Conservation (phyloP, 1,140 invertebrate genomes). For the Zaprionus capensis region DNA sequence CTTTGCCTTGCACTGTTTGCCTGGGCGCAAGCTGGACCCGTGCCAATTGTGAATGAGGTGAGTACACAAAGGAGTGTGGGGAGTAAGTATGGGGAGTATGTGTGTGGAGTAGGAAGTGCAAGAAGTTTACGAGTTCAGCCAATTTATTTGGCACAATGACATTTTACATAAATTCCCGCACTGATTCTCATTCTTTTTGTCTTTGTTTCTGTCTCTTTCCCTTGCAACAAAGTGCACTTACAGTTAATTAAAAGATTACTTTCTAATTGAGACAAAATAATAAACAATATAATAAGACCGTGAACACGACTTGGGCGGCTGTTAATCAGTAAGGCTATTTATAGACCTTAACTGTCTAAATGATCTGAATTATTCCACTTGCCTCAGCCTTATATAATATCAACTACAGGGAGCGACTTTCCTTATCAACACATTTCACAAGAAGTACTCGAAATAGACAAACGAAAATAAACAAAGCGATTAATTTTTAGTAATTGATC, state of each 20-base stretch:
- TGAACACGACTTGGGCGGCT: slow-evolving; percentile 49
- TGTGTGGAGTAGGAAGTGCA: slow-evolving; percentile 32
- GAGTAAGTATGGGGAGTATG: slow-evolving; percentile 2
- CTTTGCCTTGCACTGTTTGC: slow-evolving; percentile 67
- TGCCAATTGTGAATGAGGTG: slow-evolving; percentile 84
- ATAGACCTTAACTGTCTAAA: slow-evolving; percentile 43
- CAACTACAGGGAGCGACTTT: slow-evolving; percentile 6
- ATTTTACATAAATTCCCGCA: slow-evolving; percentile 9
- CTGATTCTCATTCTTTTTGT: not conserved
- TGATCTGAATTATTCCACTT: slow-evolving; percentile 50
- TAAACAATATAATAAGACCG: slow-evolving; percentile 8
- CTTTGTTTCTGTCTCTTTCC: not conserved
- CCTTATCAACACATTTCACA: slow-evolving; percentile 37
- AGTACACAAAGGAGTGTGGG: slow-evolving; percentile 33
- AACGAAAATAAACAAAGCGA: slow-evolving; percentile 64
- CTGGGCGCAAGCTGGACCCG: slow-evolving; percentile 75
- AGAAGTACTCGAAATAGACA: slow-evolving; percentile 42
- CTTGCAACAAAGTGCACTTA: slow-evolving; percentile 23
- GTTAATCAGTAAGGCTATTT: slow-evolving; percentile 52
- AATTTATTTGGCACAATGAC: slow-evolving; percentile 58
- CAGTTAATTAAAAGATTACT: slow-evolving; percentile 49
- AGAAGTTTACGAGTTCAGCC: slow-evolving; percentile 41
- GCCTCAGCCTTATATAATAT: slow-evolving; percentile 40
- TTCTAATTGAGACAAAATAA: slow-evolving; percentile 36
- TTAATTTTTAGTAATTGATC: slow-evolving; percentile 35